A percentile compares a stretch with the other conserved stretches of the same genome.
Evolutionary conservation across 2,113 vertebrate species (phyloP).

Genomic region (Engystomops pustulosus): DNA sequence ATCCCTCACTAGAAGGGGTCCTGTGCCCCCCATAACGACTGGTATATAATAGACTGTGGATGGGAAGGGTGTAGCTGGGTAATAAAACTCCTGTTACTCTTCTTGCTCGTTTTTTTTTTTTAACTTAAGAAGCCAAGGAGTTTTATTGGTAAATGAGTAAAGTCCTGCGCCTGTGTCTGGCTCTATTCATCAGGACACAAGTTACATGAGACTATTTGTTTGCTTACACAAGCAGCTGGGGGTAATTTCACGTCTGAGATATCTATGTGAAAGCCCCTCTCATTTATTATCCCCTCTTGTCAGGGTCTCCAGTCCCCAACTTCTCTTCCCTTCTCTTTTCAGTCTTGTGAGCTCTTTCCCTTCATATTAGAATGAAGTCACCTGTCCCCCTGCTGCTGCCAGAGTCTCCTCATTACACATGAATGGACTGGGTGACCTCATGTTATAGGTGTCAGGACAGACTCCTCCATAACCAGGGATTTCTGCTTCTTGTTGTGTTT

Average conservation of each 20-base stretch:
- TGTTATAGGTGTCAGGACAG: neutral
- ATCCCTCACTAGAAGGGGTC: neutral
- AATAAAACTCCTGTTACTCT: slow-evolving; percentile 68
- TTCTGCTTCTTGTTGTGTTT: neutral
- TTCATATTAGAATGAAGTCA: neutral
- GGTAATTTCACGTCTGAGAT: slow-evolving; percentile 97
- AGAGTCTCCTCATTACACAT: neutral
- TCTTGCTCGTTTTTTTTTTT: slow-evolving; percentile 63
- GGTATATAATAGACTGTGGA: neutral
- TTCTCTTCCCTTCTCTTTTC: slow-evolving; percentile 53
- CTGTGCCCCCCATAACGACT: neutral
- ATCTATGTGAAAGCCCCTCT: slow-evolving; percentile 93
- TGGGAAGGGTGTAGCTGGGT: neutral
- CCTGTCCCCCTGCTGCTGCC: neutral
- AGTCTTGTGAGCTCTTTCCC: slow-evolving; percentile 11
- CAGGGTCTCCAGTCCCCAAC: slow-evolving; percentile 85
- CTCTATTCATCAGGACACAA: slow-evolving; percentile 96
- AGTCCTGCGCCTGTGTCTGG: slow-evolving; percentile 95
- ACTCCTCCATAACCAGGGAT: neutral
- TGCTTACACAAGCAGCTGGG: slow-evolving; percentile 96
- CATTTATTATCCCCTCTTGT: slow-evolving; percentile 91
- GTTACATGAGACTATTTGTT: slow-evolving; percentile 96
- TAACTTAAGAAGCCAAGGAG: slow-evolving; percentile 78
- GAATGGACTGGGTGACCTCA: neutral
- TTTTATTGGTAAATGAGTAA: slow-evolving; percentile 90